These are phyloP conservation scores for Chaetops frenatus DNA, from an alignment of 2,113 vertebrate species.

Conservation along the genomic window DNA sequence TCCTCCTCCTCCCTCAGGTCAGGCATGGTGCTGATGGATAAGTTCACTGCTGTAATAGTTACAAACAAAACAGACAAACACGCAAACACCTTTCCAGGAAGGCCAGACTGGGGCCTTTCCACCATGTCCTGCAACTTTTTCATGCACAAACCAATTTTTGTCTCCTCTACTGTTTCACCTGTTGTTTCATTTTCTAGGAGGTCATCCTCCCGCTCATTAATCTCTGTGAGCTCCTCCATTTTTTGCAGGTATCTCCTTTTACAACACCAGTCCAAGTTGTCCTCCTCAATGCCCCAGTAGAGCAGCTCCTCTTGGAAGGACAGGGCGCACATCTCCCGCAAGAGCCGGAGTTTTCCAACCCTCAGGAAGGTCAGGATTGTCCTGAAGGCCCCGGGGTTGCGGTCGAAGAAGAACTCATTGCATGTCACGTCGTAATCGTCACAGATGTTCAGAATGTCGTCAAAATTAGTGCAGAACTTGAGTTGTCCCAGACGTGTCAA, in stretches of 20 bases:
- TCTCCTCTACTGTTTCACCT: conserved; percentile 61
- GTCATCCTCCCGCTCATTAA: conserved; percentile 85
- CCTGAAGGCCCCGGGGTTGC: conserved; percentile 91
- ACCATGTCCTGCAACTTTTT: conserved; percentile 92
- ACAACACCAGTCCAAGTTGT: conserved; percentile 93
- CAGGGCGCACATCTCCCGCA: conserved; percentile 91
- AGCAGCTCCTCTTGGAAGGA: conserved; percentile 96
- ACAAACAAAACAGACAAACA: conserved; percentile 96
- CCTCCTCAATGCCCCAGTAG: conserved; percentile 96
- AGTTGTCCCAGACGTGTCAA: conserved; percentile 89
- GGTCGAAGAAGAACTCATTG: conserved; percentile 98
- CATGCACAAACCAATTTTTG: conserved; percentile 83
- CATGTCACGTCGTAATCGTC: conserved; percentile 92
- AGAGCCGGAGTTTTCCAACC: conserved; percentile 88
- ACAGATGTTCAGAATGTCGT: conserved; percentile 92
- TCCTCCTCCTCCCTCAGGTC: conserved; percentile 93
- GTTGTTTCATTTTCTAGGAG: conserved; percentile 67
- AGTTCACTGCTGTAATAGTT: conserved; percentile 94
- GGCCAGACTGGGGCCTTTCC: conserved; percentile 93
- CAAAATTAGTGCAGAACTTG: conserved; percentile 90
- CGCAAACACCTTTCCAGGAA: conserved; percentile 96
- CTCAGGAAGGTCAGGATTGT: conserved; percentile 93
- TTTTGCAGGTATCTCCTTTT: conserved; percentile 89
- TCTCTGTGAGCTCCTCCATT: conserved; percentile 88
- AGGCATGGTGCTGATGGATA: conserved; percentile 98